phyloP scores from a whole-genome alignment of 2,888 invertebrate species.

The Synanthedon formicaeformis region DNA sequence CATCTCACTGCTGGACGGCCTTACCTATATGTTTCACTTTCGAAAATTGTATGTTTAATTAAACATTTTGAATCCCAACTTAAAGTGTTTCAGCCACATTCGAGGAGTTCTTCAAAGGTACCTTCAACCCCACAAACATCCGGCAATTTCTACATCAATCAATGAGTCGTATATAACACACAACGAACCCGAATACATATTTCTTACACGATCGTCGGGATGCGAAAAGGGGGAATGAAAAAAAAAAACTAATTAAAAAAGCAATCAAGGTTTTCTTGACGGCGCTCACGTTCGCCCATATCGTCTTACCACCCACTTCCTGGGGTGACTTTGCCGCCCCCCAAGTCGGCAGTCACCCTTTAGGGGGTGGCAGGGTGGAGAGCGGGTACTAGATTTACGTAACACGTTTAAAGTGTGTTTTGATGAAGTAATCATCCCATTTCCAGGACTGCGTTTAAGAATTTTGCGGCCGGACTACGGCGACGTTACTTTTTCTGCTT shows the following conservation, averaged over 20 bases:
- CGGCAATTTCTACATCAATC: conserved; percentile 13
- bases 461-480: conserved; percentile 58
- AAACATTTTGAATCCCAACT: too few relatives aligned
- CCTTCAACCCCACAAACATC: background rate
- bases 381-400: conserved; percentile 68
- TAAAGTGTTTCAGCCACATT: too few relatives aligned
- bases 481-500: conserved; percentile 40
- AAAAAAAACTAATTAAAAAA: conserved; percentile 69
- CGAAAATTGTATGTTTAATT: too few relatives aligned
- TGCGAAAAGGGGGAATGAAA: conserved; percentile 64
- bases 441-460: conserved; percentile 67
- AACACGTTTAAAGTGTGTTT: conserved; percentile 72
- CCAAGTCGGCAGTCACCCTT: conserved; percentile 41
- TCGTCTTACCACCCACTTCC: conserved; percentile 66
- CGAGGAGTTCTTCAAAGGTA: too few relatives aligned
- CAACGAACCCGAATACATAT: conserved; percentile 50
- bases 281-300: conserved; percentile 72
- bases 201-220: conserved; percentile 57
- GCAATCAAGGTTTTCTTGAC: conserved; percentile 72
- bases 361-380: conserved; percentile 39
- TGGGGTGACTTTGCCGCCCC: conserved; percentile 26
- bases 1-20: too few relatives aligned
- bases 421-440: conserved; percentile 71
- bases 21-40: too few relatives aligned
- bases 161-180: conserved; percentile 31